Evolutionary conservation across 2,797 vertebrate genomes (phyloP).

Genomic region (Macropus fuliginosus): DNA sequence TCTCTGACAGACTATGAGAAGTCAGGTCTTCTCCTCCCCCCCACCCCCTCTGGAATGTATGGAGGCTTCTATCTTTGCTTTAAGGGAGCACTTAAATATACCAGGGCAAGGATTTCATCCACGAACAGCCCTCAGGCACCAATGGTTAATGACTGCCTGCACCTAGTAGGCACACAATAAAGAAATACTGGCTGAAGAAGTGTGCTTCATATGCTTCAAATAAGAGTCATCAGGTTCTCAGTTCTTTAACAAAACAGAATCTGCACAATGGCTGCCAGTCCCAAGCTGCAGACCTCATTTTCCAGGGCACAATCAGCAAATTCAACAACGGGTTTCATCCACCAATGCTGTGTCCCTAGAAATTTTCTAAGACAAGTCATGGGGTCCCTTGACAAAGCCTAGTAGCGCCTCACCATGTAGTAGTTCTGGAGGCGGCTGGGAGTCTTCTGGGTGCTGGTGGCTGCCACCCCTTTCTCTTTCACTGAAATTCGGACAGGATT

Average conservation of each 20-base stretch:
- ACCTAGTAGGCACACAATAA: background rate
- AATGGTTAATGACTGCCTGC: background rate
- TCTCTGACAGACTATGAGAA: background rate
- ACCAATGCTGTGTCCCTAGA: accelerated
- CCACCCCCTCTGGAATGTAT: background rate
- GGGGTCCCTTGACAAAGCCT: background rate
- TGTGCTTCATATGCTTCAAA: background rate
- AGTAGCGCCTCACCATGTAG: conserved; percentile 88
- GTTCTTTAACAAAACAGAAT: background rate
- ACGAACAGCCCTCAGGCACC: accelerated
- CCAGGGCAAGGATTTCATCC: background rate
- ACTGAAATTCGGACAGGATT: conserved; percentile 96
- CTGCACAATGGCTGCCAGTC: background rate
- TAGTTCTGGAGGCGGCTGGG: conserved; percentile 94
- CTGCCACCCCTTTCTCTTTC: conserved; percentile 94
- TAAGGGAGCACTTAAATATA: background rate
- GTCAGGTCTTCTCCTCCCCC: background rate
- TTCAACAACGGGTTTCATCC: background rate
- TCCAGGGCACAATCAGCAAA: background rate
- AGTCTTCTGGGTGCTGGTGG: conserved; percentile 91
- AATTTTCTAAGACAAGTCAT: accelerated
- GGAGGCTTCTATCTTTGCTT: background rate
- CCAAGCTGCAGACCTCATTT: background rate
- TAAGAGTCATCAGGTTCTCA: background rate
- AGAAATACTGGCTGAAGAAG: background rate